Percentiles rank a stretch among this genome's conserved stretches.
phyloP scores from a whole-genome alignment of 1,140 invertebrate species.

The Procambarus virginalis region DNA sequence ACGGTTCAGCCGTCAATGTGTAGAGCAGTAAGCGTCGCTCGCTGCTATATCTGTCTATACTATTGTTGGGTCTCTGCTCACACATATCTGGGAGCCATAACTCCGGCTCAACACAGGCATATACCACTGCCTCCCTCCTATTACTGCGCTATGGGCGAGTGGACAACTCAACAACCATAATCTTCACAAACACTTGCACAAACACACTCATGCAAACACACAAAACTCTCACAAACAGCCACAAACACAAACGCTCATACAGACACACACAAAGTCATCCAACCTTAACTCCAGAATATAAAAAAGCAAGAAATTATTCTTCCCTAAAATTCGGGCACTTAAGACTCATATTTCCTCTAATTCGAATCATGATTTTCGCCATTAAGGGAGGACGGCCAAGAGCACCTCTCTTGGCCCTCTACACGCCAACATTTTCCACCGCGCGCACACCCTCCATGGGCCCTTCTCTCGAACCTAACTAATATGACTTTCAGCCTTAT shows the following conservation, averaged over 20 bases:
- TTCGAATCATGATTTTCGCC: conserved; percentile 65
- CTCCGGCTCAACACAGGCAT: too few relatives aligned
- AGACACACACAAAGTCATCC: not conserved
- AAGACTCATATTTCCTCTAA: conserved; percentile 57
- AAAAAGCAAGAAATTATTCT: not conserved
- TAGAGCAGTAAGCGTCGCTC: too few relatives aligned
- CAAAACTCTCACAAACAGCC: not conserved
- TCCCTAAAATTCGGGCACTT: conserved; percentile 4
- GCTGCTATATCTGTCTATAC: too few relatives aligned
- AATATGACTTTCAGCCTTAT: conserved; percentile 40
- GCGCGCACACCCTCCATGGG: not conserved
- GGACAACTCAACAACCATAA: too few relatives aligned
- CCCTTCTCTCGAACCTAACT: not conserved
- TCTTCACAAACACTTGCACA: too few relatives aligned
- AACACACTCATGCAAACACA: too few relatives aligned
- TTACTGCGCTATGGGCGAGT: too few relatives aligned
- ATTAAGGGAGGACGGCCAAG: conserved; percentile 30
- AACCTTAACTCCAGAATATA: not conserved
- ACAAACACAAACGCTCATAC: not conserved
- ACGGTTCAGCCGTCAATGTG: too few relatives aligned
- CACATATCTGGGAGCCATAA: too few relatives aligned
- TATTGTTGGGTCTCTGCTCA: too few relatives aligned
- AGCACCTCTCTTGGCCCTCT: conserved; percentile 29
- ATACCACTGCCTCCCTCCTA: too few relatives aligned
- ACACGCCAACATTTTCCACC: conserved; percentile 46